These are phyloP conservation scores for Oryctes rhinoceros DNA, from an alignment of 1,140 invertebrate genomes.

Conservation along the genomic window DNA sequence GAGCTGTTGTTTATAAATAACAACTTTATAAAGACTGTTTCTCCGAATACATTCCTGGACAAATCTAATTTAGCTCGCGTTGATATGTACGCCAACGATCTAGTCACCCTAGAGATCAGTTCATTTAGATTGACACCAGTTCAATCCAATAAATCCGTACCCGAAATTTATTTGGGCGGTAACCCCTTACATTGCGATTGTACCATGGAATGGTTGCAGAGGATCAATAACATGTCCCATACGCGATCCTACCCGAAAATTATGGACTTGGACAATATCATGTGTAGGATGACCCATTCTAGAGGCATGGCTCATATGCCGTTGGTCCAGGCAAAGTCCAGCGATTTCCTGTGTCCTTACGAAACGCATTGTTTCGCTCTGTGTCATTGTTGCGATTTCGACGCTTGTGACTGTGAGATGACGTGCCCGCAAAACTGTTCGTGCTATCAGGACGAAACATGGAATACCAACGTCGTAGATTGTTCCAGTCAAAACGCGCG, in stretches of 20 bases:
- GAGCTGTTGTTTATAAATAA: constrained; percentile 90
- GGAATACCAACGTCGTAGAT: constrained; percentile 92
- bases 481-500: constrained; percentile 80
- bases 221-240: constrained; percentile 84
- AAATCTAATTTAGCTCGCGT: constrained; percentile 85
- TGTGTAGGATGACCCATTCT: constrained; percentile 84
- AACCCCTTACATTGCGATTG: constrained; percentile 93
- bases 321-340: constrained; percentile 71
- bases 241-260: constrained; percentile 82
- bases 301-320: constrained; percentile 74
- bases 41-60: constrained; percentile 84
- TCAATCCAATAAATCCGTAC: constrained; percentile 72
- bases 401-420: constrained; percentile 96
- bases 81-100: constrained; percentile 87
- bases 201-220: constrained; percentile 90
- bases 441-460: constrained; percentile 91
- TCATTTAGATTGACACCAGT: constrained; percentile 79
- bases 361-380: constrained; percentile 91
- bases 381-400: constrained; percentile 94
- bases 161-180: constrained; percentile 87
- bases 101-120: constrained; percentile 82
- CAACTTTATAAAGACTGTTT: constrained; percentile 82
- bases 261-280: constrained; percentile 86
- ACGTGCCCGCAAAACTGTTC: constrained; percentile 90
- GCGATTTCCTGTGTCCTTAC: constrained; percentile 90